A percentile compares a stretch with the other conserved stretches of the same genome.
phyloP scores from a whole-genome alignment of 2,797 vertebrate species.

The Miichthys miiuy region DNA sequence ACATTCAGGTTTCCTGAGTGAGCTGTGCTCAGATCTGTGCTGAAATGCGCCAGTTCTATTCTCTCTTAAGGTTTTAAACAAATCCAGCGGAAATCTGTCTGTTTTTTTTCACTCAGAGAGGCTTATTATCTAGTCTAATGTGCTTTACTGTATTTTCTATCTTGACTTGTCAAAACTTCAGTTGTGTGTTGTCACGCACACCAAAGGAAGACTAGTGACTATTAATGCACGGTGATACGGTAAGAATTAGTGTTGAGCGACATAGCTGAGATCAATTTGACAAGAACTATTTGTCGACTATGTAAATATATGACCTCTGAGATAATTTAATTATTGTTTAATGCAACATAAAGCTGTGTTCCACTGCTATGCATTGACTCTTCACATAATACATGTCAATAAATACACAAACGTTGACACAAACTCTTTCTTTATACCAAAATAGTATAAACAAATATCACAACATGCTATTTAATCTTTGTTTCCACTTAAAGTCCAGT shows the following conservation, averaged over 20 bases:
- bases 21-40: constrained; percentile 70
- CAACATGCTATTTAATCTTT: background rate
- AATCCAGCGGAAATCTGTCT: constrained; percentile 62
- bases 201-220: constrained; percentile 30
- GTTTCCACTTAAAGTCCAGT: background rate
- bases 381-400: background rate
- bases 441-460: background rate
- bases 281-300: background rate
- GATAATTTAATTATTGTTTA: background rate
- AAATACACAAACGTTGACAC: background rate
- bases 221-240: background rate
- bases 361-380: background rate
- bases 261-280: constrained; percentile 19
- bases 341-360: background rate
- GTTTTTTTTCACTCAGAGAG: constrained; percentile 28
- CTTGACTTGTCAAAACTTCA: constrained; percentile 35
- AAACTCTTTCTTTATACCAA: background rate
- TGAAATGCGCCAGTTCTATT: constrained; percentile 64
- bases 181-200: constrained; percentile 29
- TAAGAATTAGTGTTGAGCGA: background rate
- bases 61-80: constrained; percentile 70
- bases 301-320: background rate
- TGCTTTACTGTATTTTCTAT: constrained; percentile 51
- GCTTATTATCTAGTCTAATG: constrained; percentile 58
- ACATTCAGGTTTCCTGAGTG: constrained; percentile 78